Percentiles rank a stretch among this genome's conserved stretches.
Evolutionary conservation across 1,140 invertebrate species (phyloP).

Genomic region (Riptortus pedestris): DNA sequence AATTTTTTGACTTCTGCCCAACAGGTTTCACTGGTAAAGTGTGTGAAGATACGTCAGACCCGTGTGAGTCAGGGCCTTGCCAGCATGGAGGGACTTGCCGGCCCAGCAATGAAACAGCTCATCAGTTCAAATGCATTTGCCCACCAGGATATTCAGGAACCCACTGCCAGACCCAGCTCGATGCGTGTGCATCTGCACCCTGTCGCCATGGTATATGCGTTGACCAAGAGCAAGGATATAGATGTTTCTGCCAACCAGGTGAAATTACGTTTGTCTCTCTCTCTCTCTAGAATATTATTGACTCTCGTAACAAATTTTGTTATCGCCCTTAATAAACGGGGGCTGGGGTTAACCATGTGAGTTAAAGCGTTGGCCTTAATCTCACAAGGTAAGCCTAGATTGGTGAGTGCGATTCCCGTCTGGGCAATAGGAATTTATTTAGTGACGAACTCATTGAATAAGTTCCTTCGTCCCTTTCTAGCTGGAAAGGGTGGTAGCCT

Average conservation of each 20-base stretch:
- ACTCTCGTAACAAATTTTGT: no score
- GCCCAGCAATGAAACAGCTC: constrained; percentile 53
- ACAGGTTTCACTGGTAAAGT: constrained; percentile 60
- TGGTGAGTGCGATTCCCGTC: no score
- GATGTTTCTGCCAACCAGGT: constrained; percentile 41
- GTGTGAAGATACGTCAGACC: constrained; percentile 85
- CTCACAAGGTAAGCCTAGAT: no score
- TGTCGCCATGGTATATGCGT: constrained; percentile 42
- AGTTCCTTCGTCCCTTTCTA: no score
- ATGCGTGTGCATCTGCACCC: constrained; percentile 39
- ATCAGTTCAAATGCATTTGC: constrained; percentile 83
- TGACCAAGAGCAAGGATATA: constrained; percentile 38
- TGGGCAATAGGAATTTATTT: no score
- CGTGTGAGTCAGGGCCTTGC: constrained; percentile 89
- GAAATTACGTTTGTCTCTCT: constrained; percentile 25
- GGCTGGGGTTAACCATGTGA: no score
- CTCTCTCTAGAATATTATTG: no score
- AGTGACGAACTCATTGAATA: no score
- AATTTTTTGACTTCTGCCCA: no score
- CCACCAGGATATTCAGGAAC: constrained; percentile 62
- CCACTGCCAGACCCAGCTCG: constrained; percentile 35
- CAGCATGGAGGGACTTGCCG: constrained; percentile 85
- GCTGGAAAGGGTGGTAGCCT: no score
- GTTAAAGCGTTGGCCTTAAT: no score
- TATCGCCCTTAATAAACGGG: no score